Evolutionary conservation across 2,888 invertebrate genomes (phyloP).

Genomic region (Drosophila prolongata): DNA sequence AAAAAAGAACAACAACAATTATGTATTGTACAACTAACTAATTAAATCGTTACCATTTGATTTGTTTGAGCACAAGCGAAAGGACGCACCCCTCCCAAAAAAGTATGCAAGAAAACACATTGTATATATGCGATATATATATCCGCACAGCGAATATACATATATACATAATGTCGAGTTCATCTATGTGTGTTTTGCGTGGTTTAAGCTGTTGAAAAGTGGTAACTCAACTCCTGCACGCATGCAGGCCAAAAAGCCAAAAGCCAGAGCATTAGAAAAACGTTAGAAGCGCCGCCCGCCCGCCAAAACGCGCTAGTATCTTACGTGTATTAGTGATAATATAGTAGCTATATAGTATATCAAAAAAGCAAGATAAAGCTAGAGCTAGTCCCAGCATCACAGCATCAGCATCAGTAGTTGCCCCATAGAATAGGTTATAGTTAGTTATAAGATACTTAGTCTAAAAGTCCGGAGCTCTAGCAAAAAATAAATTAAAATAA

Average conservation of each 20-base stretch:
- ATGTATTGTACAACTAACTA: slow-evolving; percentile 71
- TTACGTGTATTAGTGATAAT: slow-evolving; percentile 35
- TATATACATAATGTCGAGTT: slow-evolving; percentile 79
- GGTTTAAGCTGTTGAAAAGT: slow-evolving; percentile 83
- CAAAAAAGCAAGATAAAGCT: slow-evolving; percentile 20
- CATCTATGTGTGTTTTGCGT: slow-evolving; percentile 84
- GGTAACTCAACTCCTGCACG: slow-evolving; percentile 61
- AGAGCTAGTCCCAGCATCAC: slow-evolving; percentile 41
- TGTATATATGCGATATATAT: slow-evolving; percentile 45
- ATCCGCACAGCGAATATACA: slow-evolving; percentile 28
- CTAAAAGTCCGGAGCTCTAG: slow-evolving; percentile 29
- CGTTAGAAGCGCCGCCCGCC: slow-evolving; percentile 43
- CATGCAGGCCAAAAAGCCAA: slow-evolving; percentile 41
- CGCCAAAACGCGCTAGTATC: slow-evolving; percentile 53
- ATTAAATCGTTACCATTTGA: slow-evolving; percentile 78
- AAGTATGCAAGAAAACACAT: slow-evolving; percentile 36
- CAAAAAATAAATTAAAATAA: slow-evolving; percentile 1
- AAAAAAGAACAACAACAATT: slow-evolving; percentile 45
- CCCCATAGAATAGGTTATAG: slow-evolving; percentile 33
- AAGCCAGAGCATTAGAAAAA: slow-evolving; percentile 37
- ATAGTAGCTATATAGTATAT: slow-evolving; percentile 46
- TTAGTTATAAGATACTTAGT: slow-evolving; percentile 15
- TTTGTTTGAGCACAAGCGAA: slow-evolving; percentile 81
- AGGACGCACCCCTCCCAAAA: slow-evolving; percentile 65
- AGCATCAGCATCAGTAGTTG: slow-evolving; percentile 37